Conservation (phyloP, 2,797 vertebrate genomes). For the Mus spretus region DNA sequence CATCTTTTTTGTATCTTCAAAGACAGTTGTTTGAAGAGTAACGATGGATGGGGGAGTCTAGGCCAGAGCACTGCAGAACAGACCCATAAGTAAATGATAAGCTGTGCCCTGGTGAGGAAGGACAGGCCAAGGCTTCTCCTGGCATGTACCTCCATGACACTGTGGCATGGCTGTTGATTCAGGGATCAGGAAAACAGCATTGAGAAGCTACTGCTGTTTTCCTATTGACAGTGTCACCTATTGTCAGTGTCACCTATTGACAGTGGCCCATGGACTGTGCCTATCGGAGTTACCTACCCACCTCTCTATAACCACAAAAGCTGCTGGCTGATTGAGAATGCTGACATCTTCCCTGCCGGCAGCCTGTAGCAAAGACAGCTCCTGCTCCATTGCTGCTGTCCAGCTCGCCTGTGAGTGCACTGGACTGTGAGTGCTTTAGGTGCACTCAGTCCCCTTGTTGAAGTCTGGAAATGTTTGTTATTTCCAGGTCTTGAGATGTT, state of each 20-base stretch:
- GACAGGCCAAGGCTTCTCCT: background rate
- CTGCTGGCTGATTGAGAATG: background rate
- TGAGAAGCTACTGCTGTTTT: background rate
- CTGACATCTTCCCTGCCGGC: background rate
- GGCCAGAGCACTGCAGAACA: background rate
- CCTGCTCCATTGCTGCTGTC: no score
- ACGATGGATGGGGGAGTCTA: background rate
- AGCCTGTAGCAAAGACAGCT: background rate
- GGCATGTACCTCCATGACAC: background rate
- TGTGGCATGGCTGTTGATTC: background rate
- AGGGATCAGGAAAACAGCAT: background rate
- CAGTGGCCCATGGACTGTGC: background rate
- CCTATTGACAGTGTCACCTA: background rate
- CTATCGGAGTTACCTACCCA: background rate
- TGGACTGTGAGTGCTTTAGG: background rate
- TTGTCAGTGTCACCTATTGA: no score
- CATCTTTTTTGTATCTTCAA: background rate
- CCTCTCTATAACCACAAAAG: background rate
- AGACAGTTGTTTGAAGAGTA: conserved; percentile 27
- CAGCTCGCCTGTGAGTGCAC: background rate
- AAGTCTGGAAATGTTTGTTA: conserved; percentile 8
- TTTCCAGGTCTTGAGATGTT: background rate
- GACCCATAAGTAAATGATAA: background rate
- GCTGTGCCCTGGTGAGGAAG: background rate
- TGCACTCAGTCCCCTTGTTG: background rate